phyloP scores from a whole-genome alignment of 2,888 invertebrate genomes.

The Cephonodes hylas region DNA sequence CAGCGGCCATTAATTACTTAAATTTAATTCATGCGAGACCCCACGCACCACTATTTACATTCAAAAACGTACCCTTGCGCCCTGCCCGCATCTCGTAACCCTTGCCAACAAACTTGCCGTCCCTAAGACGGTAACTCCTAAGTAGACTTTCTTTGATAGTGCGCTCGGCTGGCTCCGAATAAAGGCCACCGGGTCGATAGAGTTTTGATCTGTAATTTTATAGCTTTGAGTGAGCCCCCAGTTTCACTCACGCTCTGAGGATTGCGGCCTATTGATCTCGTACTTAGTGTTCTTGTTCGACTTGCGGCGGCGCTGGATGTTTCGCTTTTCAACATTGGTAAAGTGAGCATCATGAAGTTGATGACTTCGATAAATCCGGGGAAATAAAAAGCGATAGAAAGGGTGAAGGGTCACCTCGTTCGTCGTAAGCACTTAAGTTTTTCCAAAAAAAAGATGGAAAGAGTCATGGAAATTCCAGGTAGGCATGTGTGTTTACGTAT shows the following conservation, averaged over 20 bases:
- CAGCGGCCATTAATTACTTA: slow-evolving; percentile 77
- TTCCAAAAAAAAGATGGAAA: too few relatives aligned
- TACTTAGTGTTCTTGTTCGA: slow-evolving; percentile 61
- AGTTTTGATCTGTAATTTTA: slow-evolving; percentile 81
- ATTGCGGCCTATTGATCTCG: slow-evolving; percentile 72
- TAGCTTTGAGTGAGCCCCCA: slow-evolving; percentile 74
- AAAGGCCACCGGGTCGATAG: slow-evolving; percentile 78
- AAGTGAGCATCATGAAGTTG: not conserved
- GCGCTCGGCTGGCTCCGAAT: slow-evolving; percentile 74
- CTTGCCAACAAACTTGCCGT: slow-evolving; percentile 74
- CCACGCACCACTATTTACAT: slow-evolving; percentile 75
- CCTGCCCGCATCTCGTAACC: slow-evolving; percentile 76
- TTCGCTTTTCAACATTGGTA: too few relatives aligned
- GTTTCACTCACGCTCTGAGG: slow-evolving; percentile 51
- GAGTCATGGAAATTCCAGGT: too few relatives aligned
- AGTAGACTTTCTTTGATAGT: slow-evolving; percentile 80
- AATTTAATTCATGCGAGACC: slow-evolving; percentile 79
- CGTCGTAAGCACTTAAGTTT: too few relatives aligned
- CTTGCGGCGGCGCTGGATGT: slow-evolving; percentile 28
- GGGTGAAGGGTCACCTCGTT: too few relatives aligned
- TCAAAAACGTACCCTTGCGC: slow-evolving; percentile 70
- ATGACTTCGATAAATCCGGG: too few relatives aligned
- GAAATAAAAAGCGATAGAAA: too few relatives aligned
- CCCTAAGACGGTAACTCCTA: slow-evolving; percentile 79
- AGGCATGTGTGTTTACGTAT: too few relatives aligned